Conservation (phyloP, 2,888 invertebrate species). For the Agrochola circellaris region DNA sequence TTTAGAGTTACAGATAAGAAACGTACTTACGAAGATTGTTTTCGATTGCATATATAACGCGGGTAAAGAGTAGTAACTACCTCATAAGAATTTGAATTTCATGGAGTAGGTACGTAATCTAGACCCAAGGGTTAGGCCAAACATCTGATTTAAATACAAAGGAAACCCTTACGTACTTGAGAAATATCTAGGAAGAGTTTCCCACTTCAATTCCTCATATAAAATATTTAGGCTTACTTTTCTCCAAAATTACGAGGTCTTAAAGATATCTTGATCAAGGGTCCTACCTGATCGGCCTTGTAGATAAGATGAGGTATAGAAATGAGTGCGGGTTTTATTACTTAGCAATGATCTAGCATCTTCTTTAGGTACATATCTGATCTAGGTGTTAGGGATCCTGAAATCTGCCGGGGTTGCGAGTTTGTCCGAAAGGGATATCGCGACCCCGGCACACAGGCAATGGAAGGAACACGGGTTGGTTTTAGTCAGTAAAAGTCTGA, state of each 20-base stretch:
- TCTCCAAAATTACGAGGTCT: constrained; percentile 18
- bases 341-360: constrained; percentile 2
- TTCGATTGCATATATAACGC: background rate
- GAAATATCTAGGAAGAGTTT: background rate
- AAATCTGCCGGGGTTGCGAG: too few relatives aligned
- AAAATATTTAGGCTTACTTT: constrained; percentile 3
- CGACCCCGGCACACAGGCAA: too few relatives aligned
- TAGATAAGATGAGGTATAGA: constrained; percentile 29
- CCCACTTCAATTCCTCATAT: too few relatives aligned
- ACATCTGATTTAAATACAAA: background rate
- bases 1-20: too few relatives aligned
- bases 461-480: too few relatives aligned
- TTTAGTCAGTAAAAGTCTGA: too few relatives aligned
- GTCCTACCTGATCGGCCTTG: constrained; percentile 20
- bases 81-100: background rate
- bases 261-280: constrained; percentile 7
- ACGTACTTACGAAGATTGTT: too few relatives aligned
- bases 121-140: too few relatives aligned
- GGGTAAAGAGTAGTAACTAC: background rate
- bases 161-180: background rate
- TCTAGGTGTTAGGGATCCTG: background rate
- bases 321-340: constrained; percentile 25
- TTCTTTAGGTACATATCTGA: background rate
- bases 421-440: too few relatives aligned
- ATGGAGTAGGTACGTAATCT: too few relatives aligned